phyloP scores from a whole-genome alignment of 1,140 invertebrate species.

The Vollenhovia emeryi region DNA sequence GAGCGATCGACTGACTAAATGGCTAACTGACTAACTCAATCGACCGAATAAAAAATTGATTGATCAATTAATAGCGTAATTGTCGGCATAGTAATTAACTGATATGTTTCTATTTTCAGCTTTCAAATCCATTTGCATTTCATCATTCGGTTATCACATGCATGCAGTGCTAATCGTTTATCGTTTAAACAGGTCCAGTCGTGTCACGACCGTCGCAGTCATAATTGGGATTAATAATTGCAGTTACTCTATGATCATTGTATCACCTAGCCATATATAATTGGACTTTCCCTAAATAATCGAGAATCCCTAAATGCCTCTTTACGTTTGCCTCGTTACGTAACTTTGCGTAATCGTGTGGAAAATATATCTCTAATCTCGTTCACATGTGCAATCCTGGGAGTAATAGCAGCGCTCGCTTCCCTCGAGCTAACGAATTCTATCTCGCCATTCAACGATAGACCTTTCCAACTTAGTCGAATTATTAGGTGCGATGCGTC shows the following conservation, averaged over 20 bases:
- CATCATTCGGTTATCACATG: constrained; percentile 57
- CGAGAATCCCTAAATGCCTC: constrained; percentile 61
- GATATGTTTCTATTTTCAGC: constrained; percentile 42
- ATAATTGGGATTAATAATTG: constrained; percentile 47
- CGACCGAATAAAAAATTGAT: constrained; percentile 23
- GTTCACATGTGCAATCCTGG: constrained; percentile 47
- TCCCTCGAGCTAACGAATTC: constrained; percentile 63
- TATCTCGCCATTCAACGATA: constrained; percentile 57
- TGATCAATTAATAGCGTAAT: constrained; percentile 25
- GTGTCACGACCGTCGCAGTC: constrained; percentile 35
- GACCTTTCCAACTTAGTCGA: constrained; percentile 72
- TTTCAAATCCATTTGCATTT: constrained; percentile 58
- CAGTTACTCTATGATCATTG: constrained; percentile 70
- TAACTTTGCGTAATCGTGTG: constrained; percentile 34
- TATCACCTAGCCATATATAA: constrained; percentile 70
- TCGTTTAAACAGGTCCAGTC: constrained; percentile 64
- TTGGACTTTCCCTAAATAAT: constrained; percentile 66
- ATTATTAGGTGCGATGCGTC: constrained; percentile 28
- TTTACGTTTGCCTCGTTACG: constrained; percentile 29
- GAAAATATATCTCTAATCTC: constrained; percentile 31
- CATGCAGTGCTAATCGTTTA: constrained; percentile 75
- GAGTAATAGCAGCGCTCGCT: constrained; percentile 56
- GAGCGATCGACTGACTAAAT: constrained; percentile 24
- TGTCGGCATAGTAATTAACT: neutral
- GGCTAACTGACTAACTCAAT: constrained; percentile 38